Evolutionary conservation across 1,140 invertebrate genomes (phyloP), one percentile per base, ranked within the genome.

Genomic region (Onthophagus taurus): DNA sequence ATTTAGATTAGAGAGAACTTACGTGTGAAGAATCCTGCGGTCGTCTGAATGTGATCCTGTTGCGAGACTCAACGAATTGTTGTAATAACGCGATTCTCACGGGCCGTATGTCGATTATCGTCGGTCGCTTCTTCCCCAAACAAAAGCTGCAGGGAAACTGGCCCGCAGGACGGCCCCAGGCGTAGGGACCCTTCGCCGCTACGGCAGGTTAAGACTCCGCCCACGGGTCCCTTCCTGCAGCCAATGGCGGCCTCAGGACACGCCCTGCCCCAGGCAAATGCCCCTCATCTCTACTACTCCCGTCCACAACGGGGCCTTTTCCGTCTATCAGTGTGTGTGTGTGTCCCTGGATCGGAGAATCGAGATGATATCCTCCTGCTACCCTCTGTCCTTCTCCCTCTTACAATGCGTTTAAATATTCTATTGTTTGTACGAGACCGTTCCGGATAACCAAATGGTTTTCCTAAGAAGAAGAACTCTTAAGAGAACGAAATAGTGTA

Each of bases 191-290:
- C 31, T 31, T 29, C 46, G 23, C 31, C 34, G 31, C 29, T 24
- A 26, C 33, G 31, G n/a, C n/a, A 42, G 34, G 39, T 21, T 19
- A 26, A 33, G 21, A 43, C 46, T 33, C 46, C 46, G 39, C 46
- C 46, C 44, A 50, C 48, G 48, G 48, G 47, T 33, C 37, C 33
- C 33, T 36, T 54, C 45, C 49, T 45, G 50, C 50, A 50, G 42
- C 55, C 55, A 57, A 57, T 57, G 43, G 45, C 45, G 39, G 49
- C 52, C 49, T 44, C 37, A 53, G 51, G 51, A 51, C 51, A 57
- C 55, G 55, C 55, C 55, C 55, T 51, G 52, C 55, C 53, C 42
- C 42, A 47, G 55, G 55, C 52, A 34, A n/a, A 57, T 57, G 48
- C 47, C 50, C 49, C 51, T 41, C 36, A 34, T 12, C 23, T 41